phyloP scores from a whole-genome alignment of 2,113 vertebrate genomes.

The Stercorarius parasiticus region DNA sequence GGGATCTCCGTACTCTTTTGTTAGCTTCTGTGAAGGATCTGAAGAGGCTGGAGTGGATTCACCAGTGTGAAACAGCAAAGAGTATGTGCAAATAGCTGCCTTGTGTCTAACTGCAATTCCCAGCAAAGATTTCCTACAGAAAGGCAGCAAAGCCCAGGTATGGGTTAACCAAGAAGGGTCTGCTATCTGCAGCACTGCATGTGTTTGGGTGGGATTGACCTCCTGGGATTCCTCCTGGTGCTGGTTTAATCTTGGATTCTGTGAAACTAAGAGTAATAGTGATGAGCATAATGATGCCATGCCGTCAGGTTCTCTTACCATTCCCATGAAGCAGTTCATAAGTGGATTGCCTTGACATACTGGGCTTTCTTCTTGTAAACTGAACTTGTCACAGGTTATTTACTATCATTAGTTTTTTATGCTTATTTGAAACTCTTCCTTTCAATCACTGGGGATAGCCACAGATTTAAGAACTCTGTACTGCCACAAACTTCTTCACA shows the following conservation, averaged over 20 bases:
- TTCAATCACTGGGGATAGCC: neutral
- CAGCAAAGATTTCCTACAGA: neutral
- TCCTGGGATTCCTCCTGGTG: neutral
- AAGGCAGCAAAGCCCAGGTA: neutral
- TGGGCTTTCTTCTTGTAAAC: neutral
- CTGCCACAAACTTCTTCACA: neutral
- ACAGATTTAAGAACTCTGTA: neutral
- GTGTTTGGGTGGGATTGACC: neutral
- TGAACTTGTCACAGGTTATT: neutral
- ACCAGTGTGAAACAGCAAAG: neutral
- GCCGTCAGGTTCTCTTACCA: neutral
- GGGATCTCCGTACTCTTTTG: neutral
- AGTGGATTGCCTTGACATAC: neutral
- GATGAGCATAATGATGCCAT: neutral
- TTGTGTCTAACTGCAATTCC: neutral
- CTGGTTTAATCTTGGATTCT: neutral
- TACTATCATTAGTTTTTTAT: neutral
- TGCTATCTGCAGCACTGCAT: neutral
- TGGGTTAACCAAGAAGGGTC: neutral
- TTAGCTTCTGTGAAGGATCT: neutral
- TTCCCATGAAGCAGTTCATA: neutral
- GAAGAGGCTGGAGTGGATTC: neutral
- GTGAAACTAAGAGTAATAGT: neutral
- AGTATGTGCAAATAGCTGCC: fast-evolving
- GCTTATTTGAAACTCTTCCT: neutral